Evolutionary conservation across 2,113 vertebrate species (phyloP), one percentile per base, ranked within the genome.

Genomic region (Aix galericulata): DNA sequence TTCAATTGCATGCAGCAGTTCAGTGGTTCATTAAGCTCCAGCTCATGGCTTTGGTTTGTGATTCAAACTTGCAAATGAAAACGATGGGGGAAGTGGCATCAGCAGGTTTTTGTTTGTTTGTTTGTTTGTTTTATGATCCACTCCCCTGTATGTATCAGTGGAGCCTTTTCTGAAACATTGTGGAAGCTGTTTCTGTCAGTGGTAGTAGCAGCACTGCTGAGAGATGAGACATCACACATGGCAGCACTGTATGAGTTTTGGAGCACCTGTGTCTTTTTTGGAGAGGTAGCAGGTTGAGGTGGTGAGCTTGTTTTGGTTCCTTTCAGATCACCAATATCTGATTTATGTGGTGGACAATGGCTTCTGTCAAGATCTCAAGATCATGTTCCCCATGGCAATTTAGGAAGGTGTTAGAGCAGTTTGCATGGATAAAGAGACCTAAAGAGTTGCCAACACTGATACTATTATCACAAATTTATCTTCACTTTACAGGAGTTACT

Each of bases 381-480:
- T 26, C 31, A 1, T 0, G 0, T 13, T 44, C n/a, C 7, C 23
- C 26, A 5, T 8, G 53, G 59, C 5, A 5, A 36, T 42, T 42
- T 18, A 32, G 78, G 74, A 48, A 59, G 58, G 52, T 42, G 29
- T 16, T 14, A 2, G 3, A 68, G 53, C 26, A 7, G 21, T 4
- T 25, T 2, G 4, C 3, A 8, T 26, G 27, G 36, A 22, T 46
- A 26, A 38, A 4, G 3, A 58, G 42, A 7, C 8, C 10, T 17
- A 38, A 67, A 2, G 2, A 68, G 31, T 11, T 32, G 17, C 46
- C 48, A 13, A 0, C 5, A 1, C 4, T 17, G 6, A 25, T 4
- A 32, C 6, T 25, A 4, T 23, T 18, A 7, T 11, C 42, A 36
- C 34, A 27, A 4, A 31, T 7, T 1, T 11, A 11, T 46, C 3